Evolutionary conservation across 2,888 invertebrate species (phyloP).

Genomic region (Phaonia tiefii): DNA sequence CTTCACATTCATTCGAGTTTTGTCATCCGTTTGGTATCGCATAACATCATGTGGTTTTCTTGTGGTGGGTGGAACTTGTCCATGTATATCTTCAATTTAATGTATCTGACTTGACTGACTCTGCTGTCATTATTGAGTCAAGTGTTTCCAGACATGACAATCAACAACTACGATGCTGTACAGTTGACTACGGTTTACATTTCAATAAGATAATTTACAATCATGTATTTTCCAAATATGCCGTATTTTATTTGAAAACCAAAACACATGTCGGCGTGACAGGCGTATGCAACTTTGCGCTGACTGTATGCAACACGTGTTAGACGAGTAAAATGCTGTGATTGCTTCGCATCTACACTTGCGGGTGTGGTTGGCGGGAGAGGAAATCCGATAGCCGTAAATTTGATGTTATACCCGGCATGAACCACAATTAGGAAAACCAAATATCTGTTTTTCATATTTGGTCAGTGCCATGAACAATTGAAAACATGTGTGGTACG

Average conservation of each 20-base stretch:
- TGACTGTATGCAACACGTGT: conserved; percentile 48
- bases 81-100: not conserved
- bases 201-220: conserved; percentile 39
- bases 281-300: not conserved
- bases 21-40: conserved; percentile 14
- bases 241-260: too few relatives aligned
- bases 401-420: conserved; percentile 28
- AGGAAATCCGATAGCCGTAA: conserved; percentile 17
- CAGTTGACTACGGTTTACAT: conserved; percentile 42
- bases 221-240: conserved; percentile 27
- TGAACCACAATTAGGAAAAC: conserved; percentile 35
- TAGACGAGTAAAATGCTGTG: conserved; percentile 31
- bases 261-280: not conserved
- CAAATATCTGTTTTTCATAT: conserved; percentile 4
- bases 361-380: not conserved
- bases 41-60: conserved; percentile 14
- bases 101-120: not conserved
- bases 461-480: conserved; percentile 43
- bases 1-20: not conserved
- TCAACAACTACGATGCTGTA: not conserved
- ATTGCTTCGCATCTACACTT: conserved; percentile 6
- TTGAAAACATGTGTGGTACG: conserved; percentile 10
- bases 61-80: conserved; percentile 28
- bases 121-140: conserved; percentile 22
- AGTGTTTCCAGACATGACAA: conserved; percentile 59